These are phyloP conservation scores for Drosophila stalkeri DNA, from an alignment of 2,888 invertebrate genomes.

Conservation along the genomic window DNA sequence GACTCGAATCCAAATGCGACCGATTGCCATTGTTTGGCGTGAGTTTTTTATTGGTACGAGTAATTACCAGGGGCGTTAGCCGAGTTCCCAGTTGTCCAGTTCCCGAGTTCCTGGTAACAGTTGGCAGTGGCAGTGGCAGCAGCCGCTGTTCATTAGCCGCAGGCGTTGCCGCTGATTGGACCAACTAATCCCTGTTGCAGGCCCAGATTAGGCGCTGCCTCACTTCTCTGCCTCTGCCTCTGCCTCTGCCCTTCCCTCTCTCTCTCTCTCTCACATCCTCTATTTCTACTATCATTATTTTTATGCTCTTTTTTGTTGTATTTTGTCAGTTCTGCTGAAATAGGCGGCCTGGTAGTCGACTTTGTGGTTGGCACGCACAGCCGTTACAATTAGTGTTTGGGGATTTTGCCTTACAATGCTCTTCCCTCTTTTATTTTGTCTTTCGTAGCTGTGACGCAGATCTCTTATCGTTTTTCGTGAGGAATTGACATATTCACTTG, in stretches of 20 bases:
- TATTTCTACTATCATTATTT: constrained; percentile 23
- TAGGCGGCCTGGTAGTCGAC: constrained; percentile 51
- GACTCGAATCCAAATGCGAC: not conserved
- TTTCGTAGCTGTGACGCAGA: constrained; percentile 57
- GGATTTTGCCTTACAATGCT: constrained; percentile 25
- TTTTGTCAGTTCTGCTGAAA: constrained; percentile 59
- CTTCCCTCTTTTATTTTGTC: constrained; percentile 11
- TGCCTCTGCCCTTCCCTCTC: constrained; percentile 23
- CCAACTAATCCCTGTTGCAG: constrained; percentile 70
- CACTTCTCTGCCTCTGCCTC: constrained; percentile 6
- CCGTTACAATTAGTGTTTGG: constrained; percentile 54
- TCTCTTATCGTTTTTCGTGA: constrained; percentile 71
- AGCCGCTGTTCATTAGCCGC: constrained; percentile 75
- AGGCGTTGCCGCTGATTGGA: constrained; percentile 81
- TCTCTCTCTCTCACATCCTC: not conserved
- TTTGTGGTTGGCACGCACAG: constrained; percentile 57
- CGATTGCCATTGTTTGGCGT: constrained; percentile 64
- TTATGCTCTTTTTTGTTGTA: constrained; percentile 22
- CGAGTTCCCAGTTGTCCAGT: constrained; percentile 19
- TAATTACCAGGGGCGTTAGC: constrained; percentile 69
- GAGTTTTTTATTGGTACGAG: constrained; percentile 71
- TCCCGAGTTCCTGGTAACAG: constrained; percentile 54
- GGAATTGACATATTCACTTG: constrained; percentile 78
- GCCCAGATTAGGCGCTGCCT: constrained; percentile 60
- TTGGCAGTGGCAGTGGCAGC: constrained; percentile 37